A percentile compares a stretch with the other conserved stretches of the same genome.
phyloP scores from a whole-genome alignment of 2,888 invertebrate genomes.

The Ormyrus rosae region DNA sequence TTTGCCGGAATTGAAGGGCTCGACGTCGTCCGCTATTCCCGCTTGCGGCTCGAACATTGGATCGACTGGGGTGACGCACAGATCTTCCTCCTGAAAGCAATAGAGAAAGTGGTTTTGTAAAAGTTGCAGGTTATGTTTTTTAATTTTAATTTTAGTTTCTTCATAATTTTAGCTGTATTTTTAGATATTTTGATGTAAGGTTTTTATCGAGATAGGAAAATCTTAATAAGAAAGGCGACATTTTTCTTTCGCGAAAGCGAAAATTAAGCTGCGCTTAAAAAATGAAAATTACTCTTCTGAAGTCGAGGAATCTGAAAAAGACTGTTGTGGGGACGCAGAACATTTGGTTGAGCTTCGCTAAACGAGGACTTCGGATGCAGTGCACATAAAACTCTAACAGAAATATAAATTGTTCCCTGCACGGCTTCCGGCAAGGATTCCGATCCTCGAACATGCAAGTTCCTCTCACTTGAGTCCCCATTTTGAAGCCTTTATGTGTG shows the following conservation, averaged over 20 bases:
- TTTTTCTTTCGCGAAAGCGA: not conserved
- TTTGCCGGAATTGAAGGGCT: conserved; percentile 79
- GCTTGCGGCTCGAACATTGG: conserved; percentile 70
- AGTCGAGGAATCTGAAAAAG: conserved; percentile 79
- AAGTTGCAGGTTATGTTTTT: not conserved
- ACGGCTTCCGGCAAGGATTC: not conserved
- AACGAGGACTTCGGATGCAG: conserved; percentile 70
- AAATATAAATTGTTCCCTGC: conserved; percentile 74
- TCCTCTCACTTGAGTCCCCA: not conserved
- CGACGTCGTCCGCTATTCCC: conserved; percentile 64
- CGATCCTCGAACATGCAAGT: not conserved
- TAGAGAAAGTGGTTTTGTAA: not conserved
- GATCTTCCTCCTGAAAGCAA: conserved; percentile 75
- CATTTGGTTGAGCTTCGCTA: conserved; percentile 69
- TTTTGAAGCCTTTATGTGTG: not conserved
- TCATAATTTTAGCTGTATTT: too few relatives aligned
- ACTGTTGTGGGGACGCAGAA: conserved; percentile 78
- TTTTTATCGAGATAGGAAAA: too few relatives aligned
- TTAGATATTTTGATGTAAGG: too few relatives aligned
- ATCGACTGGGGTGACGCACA: conserved; percentile 68
- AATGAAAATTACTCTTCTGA: conserved; percentile 73
- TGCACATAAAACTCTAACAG: conserved; percentile 82
- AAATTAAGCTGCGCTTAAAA: not conserved
- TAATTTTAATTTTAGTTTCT: too few relatives aligned
- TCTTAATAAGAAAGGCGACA: too few relatives aligned